Evolutionary conservation across 1,140 invertebrate genomes (phyloP), one percentile per base, ranked within the genome.

Genomic region (Dendrolimus kikuchii): DNA sequence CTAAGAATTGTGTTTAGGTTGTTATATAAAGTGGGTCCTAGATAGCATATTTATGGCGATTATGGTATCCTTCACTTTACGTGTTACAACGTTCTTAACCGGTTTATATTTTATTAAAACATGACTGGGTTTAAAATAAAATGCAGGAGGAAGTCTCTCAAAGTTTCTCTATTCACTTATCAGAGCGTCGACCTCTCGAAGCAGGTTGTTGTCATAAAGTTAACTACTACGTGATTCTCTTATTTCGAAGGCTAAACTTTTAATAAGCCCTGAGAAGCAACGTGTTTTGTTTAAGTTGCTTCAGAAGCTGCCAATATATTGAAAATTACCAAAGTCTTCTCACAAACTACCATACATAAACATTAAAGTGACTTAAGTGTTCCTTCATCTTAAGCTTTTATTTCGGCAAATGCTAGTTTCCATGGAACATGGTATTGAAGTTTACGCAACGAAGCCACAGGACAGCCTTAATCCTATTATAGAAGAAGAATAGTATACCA

Each of bases 181-280:
- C 69, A 69, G 59, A 46, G 57, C 50, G 47, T 57, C 51, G 49
- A 60, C 57, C 60, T 61, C 57, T 66, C 62, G 55, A 53, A 59
- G 54, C 57, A 58, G 60, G 56, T 59, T 70, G 63, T 68, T 71
- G 59, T 73, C 64, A 64, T 66, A 61, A 68, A 73, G 59, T 70
- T 73, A 67, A 62, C 60, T 63, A 53, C 57, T 62, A 60, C 54
- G 62, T 60, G 55, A 56, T 62, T 57, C 62, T 57, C 62, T 65
- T 67, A 66, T 67, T 70, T 52, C 53, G 60, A 64, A 64, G 60
- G 66, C 23, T 63, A 66, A 70, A 64, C 67, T 66, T 66, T 59
- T 60, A 67, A 70, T 64, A 70, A 70, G 64, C 62, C 49, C 37
- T 56, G 49, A 51, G 55, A 57, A 58, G 58, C 46, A 62, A 56